Evolutionary conservation across 2,797 vertebrate genomes (phyloP).

Genomic region (Hippoglossus hippoglossus): DNA sequence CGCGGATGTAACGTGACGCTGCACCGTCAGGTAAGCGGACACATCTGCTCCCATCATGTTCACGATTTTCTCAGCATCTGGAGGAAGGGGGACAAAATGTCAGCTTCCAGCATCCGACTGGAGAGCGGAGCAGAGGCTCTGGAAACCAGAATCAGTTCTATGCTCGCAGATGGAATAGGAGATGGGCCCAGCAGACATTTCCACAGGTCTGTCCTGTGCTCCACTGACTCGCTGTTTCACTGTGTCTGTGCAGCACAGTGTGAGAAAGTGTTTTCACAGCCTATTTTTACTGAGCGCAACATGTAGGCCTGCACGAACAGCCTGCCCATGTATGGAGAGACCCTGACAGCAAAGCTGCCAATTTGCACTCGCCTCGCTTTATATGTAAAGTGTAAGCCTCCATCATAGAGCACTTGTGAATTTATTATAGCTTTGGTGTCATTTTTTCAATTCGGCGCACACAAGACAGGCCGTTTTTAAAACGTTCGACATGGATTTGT

Average conservation of each 20-base stretch:
- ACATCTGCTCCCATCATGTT: slow-evolving; percentile 20
- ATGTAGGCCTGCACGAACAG: slow-evolving; percentile 64
- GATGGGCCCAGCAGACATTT: slow-evolving; percentile 27
- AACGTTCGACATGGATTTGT: no score
- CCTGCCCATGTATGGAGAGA: background rate
- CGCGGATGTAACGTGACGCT: slow-evolving; percentile 8
- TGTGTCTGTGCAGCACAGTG: background rate
- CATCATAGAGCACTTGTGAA: background rate
- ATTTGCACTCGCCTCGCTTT: background rate
- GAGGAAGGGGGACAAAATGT: slow-evolving; percentile 6
- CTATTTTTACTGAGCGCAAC: slow-evolving; percentile 68
- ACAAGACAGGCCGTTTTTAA: no score
- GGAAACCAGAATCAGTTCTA: background rate
- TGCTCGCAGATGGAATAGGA: background rate
- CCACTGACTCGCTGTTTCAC: no score
- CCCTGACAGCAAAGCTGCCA: background rate
- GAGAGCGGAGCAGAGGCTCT: background rate
- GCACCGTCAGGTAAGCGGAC: slow-evolving; percentile 56
- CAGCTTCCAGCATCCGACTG: background rate
- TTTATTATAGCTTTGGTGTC: no score
- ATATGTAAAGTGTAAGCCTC: background rate
- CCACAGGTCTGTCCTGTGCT: background rate
- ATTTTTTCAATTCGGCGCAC: no score
- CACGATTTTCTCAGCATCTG: slow-evolving; percentile 41
- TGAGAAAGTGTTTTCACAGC: slow-evolving; percentile 22